Evolutionary conservation across 64 coral and sea anemone species (phyloP).

Genomic region (Pachyseris speciosa): DNA sequence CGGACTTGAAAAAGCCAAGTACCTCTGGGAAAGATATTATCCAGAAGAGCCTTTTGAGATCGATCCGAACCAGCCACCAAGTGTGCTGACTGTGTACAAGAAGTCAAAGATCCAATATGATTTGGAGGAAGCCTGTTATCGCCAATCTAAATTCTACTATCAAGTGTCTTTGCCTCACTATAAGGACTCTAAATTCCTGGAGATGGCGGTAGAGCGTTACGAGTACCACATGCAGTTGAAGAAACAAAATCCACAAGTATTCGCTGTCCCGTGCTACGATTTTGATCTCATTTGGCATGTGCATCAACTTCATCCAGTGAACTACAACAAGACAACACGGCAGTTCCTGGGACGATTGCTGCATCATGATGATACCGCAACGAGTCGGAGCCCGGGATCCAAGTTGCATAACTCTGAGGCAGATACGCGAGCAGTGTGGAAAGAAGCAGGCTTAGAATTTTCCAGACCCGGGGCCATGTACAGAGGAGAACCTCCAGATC

Average conservation of each 20-base stretch:
- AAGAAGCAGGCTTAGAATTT: constrained; percentile 44
- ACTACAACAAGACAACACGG: constrained; percentile 41
- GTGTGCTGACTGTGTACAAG: neutral
- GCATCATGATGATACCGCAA: constrained; percentile 72
- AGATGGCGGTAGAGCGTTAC: constrained; percentile 59
- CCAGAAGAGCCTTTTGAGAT: constrained; percentile 76
- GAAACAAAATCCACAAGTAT: constrained; percentile 55
- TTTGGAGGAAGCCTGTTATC: constrained; percentile 33
- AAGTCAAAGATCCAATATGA: constrained; percentile 60
- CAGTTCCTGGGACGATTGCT: constrained; percentile 59
- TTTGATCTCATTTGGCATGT: constrained; percentile 87
- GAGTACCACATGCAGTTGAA: constrained; percentile 67
- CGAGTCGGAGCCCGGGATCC: constrained; percentile 68
- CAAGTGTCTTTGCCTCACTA: constrained; percentile 80
- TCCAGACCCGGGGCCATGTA: constrained; percentile 65
- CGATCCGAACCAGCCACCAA: constrained; percentile 24
- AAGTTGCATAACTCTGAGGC: constrained; percentile 64
- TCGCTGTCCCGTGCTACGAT: constrained; percentile 81
- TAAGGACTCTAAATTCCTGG: constrained; percentile 47
- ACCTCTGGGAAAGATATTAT: constrained; percentile 46
- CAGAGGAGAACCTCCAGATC: constrained; percentile 40
- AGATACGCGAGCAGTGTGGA: constrained; percentile 56
- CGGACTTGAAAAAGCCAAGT: constrained; percentile 4
- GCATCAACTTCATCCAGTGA: constrained; percentile 70
- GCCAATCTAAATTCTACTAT: constrained; percentile 66